Evolutionary conservation across 2,113 vertebrate species (phyloP), one percentile per base, ranked within the genome.

Genomic region (Malurus alboscapulatus): DNA sequence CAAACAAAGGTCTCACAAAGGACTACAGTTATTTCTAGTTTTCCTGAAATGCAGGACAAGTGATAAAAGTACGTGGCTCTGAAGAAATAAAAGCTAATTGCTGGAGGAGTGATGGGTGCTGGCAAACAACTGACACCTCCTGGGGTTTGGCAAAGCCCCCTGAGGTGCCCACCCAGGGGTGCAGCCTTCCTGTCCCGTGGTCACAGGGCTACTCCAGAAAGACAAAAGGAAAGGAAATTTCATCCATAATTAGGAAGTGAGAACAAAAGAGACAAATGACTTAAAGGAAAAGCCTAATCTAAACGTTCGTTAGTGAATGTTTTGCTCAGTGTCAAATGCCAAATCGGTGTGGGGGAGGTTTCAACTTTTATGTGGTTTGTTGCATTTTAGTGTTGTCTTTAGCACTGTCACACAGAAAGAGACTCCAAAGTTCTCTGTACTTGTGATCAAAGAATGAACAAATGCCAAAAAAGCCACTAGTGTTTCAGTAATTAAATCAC

Each of bases 211-310:
- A 83, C 65, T 80, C 77, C 15, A 3, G 62, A 62, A 14, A 85
- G 76, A 93, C 92, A 95, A 94, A 93, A 53, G 85, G 59, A 96
- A 89, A 95, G 92, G 95, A 96, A 96, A 91, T 88, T 65, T 84
- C 62, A 10, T 75, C 57, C 88, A 7, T 73, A 91, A 91, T 93
- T 91, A 93, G 95, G 92, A 95, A 94, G 81, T n/a, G 80, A 87
- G 87, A 95, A 96, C 95, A 96, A 96, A 96, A 95, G 94, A 92
- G 94, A 79, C 78, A 88, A 94, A 84, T 90, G 12, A 93, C 92
- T 92, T 94, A 78, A 90, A 95, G 88, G 94, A 96, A 96, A 93
- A 84, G 84, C 57, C 94, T 93, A 91, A 96, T 95, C 94, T 95
- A 95, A 96, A 96, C 14, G 4, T 78, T 94, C 1, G 0, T 88